Conservation (phyloP, 2,888 invertebrate species). For the Agriotes lineatus region DNA sequence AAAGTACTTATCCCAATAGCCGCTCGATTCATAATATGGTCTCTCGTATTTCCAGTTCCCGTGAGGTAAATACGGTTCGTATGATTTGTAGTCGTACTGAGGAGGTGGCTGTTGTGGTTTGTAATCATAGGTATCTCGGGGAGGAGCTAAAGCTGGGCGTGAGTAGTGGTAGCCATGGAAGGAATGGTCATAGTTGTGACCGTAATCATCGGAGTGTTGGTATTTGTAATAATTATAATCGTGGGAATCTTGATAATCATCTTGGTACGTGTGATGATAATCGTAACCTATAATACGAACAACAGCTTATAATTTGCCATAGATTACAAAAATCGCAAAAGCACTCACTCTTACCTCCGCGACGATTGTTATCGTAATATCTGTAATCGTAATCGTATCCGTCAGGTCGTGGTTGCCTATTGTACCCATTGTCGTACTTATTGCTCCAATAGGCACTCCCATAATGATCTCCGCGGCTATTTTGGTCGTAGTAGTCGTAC, state of each 20-base stretch:
- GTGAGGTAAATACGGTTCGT: constrained; percentile 54
- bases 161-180: constrained; percentile 23
- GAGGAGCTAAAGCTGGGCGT: constrained; percentile 19
- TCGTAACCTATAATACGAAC: constrained; percentile 9
- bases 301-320: background rate
- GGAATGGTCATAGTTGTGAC: constrained; percentile 15
- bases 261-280: constrained; percentile 1
- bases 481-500: constrained; percentile 24
- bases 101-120: constrained; percentile 45
- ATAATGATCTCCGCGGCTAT: constrained; percentile 44
- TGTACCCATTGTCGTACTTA: constrained; percentile 6
- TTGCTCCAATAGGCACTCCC: constrained; percentile 36
- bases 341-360: constrained; percentile 46
- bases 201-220: constrained; percentile 39
- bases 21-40: constrained; percentile 25
- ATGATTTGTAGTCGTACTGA: constrained; percentile 51
- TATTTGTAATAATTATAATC: constrained; percentile 50
- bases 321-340: background rate
- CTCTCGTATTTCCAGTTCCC: constrained; percentile 38
- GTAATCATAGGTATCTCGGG: constrained; percentile 37
- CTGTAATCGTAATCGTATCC: constrained; percentile 20
- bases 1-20: constrained; percentile 46
- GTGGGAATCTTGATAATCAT: constrained; percentile 16
- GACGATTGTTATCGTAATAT: constrained; percentile 30
- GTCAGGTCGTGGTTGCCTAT: constrained; percentile 28